These are phyloP conservation scores for Helicoverpa assulta DNA, from an alignment of 2,888 invertebrate genomes.

Conservation along the genomic window DNA sequence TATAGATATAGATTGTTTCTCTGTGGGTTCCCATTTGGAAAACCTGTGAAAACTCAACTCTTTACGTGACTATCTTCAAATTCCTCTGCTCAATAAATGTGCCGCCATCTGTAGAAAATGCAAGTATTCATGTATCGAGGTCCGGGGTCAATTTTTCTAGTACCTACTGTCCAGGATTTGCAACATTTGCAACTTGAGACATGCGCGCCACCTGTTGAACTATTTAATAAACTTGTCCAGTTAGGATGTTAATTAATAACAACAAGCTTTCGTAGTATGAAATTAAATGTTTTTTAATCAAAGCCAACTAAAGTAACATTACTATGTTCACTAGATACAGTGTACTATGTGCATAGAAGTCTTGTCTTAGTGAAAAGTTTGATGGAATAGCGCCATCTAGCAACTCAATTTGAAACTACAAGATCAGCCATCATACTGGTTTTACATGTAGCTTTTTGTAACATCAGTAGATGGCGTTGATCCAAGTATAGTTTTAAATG, in stretches of 20 bases:
- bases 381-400: slow-evolving; percentile 34
- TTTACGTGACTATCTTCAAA: too few species aligned
- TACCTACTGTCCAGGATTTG: not conserved
- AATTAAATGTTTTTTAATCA: too few species aligned
- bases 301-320: too few species aligned
- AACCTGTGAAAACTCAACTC: too few species aligned
- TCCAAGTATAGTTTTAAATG: not conserved
- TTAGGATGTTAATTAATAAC: not conserved
- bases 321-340: too few species aligned
- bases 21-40: too few species aligned
- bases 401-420: not conserved
- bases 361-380: not conserved
- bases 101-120: slow-evolving; percentile 12
- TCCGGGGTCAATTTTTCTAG: too few species aligned
- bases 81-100: not conserved
- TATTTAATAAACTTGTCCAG: not conserved
- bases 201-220: slow-evolving; percentile 25
- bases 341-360: too few species aligned
- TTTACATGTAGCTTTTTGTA: not conserved
- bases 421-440: too few species aligned
- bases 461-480: slow-evolving; percentile 30
- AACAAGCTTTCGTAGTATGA: not conserved
- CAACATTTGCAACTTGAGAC: not conserved
- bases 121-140: too few species aligned
- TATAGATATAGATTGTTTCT: too few species aligned